Base-by-base conservation (phyloP, 23 tunicate species). In the Trididemnum nubilum region DNA sequence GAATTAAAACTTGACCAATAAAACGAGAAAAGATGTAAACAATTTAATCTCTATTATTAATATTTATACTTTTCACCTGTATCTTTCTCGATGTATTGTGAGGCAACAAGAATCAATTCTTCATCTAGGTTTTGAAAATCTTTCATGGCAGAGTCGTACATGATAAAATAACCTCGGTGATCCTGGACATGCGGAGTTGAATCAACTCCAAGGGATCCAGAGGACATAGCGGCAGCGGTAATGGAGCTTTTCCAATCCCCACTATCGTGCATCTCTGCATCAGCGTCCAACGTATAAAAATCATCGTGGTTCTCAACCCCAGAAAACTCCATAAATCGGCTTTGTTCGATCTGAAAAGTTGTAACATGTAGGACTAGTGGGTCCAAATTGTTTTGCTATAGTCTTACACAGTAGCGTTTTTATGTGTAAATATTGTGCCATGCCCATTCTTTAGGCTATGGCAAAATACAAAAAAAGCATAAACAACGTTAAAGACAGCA, bases 251-350 rank as follows among this genome's bases (percentile, higher is more conserved):
- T 72, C 77, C 85, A 69, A 0, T 79, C 89, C 57, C 82, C 82
- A 29, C 76, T 21, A 34, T 85, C 82, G 15, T 58, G 82, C n/a
- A 4, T 72, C 21, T 64, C 31, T 2, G 54, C 77, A 64, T 85
- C 90, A 54, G 52, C 32, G 36, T 85, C 90, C 0, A 84, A 36
- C 24, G 88, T 36, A 67, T 93, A 93, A 39, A 93, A 87, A 82
- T 93, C 93, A 66, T 93, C 98, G 74, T 93, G 98, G 60, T 93
- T 93, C 66, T 79, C 82, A 64, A 93, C 83, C 25, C 87, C 86
- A 0, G 79, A 75, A 75, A 93, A 93, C 74, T 87, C 86, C 98
- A 93, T 93, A 52, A 93, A 93, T 51, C 73, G 52, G 52, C 72
- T 77, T 79, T 88, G 86, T 5, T 87, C 98, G 36, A 88, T 80